A percentile compares a stretch with the other conserved stretches of the same genome.
These are phyloP conservation scores for Ptychoptera albimana DNA, from an alignment of 2,888 invertebrate genomes.

Conservation along the genomic window DNA sequence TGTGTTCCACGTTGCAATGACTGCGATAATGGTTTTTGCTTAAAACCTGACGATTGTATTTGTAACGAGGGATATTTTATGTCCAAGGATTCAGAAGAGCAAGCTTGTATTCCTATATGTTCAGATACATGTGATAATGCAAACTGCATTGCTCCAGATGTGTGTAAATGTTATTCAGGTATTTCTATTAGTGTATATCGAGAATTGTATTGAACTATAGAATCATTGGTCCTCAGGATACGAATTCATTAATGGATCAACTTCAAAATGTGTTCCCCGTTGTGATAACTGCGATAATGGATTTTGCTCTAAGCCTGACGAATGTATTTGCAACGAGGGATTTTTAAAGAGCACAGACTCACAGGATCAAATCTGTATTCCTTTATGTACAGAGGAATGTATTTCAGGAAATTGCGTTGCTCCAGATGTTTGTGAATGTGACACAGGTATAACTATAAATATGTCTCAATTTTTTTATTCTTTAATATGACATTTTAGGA, in stretches of 20 bases:
- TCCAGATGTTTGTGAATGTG: slow-evolving; percentile 53
- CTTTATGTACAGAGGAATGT: slow-evolving; percentile 56
- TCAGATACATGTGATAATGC: slow-evolving; percentile 29
- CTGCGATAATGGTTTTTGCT: slow-evolving; percentile 2
- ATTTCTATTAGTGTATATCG: too few relatives aligned
- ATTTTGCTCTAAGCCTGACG: background rate
- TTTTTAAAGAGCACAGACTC: too few relatives aligned
- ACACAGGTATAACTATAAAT: too few relatives aligned
- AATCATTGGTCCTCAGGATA: too few relatives aligned
- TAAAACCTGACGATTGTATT: slow-evolving; percentile 1
- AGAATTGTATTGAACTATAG: too few relatives aligned
- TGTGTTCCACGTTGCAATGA: background rate
- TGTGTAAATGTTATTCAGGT: too few relatives aligned
- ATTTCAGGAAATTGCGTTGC: slow-evolving; percentile 59
- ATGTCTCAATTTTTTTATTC: too few relatives aligned
- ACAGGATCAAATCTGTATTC: slow-evolving; percentile 39
- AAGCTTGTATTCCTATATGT: slow-evolving; percentile 27
- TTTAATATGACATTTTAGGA: too few relatives aligned
- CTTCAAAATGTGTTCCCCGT: background rate
- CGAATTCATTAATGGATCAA: background rate
- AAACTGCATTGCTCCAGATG: slow-evolving; percentile 23
- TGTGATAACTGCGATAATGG: background rate
- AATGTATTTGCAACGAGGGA: background rate
- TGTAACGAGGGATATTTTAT: background rate
- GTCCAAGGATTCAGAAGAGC: background rate